Conservation (phyloP, 2,888 invertebrate species). For the Pilophorus perplexus region DNA sequence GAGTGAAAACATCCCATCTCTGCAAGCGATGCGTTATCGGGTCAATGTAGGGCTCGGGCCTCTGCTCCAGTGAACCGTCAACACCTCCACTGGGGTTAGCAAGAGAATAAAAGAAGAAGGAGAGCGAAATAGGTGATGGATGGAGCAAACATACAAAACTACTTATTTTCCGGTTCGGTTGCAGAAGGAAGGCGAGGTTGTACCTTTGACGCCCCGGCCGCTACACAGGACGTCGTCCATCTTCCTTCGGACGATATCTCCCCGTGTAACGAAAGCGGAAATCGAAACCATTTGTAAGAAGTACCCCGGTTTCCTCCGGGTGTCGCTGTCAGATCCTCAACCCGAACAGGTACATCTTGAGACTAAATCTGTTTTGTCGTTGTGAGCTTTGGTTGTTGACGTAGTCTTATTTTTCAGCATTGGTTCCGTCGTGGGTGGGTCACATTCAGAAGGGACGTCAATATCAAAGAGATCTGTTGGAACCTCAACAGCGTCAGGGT, state of each 20-base stretch:
- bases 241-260: slow-evolving; percentile 91
- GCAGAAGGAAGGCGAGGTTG: slow-evolving; percentile 45
- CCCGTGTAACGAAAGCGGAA: slow-evolving; percentile 93
- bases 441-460: slow-evolving; percentile 92
- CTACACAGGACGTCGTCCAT: slow-evolving; percentile 96
- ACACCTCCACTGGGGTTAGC: too few species aligned
- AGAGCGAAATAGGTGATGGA: too few species aligned
- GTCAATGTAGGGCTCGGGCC: too few species aligned
- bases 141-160: too few species aligned
- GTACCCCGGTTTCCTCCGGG: slow-evolving; percentile 89
- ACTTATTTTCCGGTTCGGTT: too few species aligned
- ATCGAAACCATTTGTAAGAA: slow-evolving; percentile 92
- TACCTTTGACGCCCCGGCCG: slow-evolving; percentile 59
- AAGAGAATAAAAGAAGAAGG: too few species aligned
- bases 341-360: slow-evolving; percentile 68
- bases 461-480: slow-evolving; percentile 99
- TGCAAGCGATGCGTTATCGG: too few species aligned
- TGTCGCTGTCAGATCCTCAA: slow-evolving; percentile 94
- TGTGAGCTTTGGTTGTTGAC: background rate
- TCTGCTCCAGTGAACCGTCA: too few species aligned
- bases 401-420: slow-evolving; percentile 54
- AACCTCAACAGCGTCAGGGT: slow-evolving; percentile 91
- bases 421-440: slow-evolving; percentile 99
- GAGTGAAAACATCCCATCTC: too few species aligned
- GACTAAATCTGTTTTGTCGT: background rate